These are phyloP conservation scores for Loxodonta africana DNA, from an alignment of 2,113 vertebrate species.

Conservation along the genomic window DNA sequence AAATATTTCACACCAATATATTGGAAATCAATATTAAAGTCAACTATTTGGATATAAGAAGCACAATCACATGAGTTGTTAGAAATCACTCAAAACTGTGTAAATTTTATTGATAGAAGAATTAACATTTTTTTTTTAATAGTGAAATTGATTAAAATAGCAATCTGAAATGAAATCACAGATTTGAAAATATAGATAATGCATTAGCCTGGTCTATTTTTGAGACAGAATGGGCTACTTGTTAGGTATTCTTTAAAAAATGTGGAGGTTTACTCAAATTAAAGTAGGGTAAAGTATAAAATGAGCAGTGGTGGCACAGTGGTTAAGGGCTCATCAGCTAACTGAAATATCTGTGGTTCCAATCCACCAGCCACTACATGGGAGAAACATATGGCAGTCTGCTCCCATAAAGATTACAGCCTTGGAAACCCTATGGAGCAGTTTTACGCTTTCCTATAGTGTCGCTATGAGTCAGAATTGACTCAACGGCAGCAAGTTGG, in stretches of 20 bases:
- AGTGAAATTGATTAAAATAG: background rate
- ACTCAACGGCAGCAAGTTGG: too few species aligned
- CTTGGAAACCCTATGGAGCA: too few species aligned
- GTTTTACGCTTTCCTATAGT: too few species aligned
- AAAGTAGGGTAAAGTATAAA: background rate
- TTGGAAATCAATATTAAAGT: background rate
- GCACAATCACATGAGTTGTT: background rate
- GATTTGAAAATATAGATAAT: background rate
- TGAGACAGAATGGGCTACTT: background rate
- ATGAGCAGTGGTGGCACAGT: too few species aligned
- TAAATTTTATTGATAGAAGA: background rate
- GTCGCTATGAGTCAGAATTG: too few species aligned
- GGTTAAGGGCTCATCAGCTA: too few species aligned
- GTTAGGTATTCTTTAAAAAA: background rate
- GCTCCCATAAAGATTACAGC: too few species aligned
- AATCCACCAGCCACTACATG: too few species aligned
- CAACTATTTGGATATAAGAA: background rate
- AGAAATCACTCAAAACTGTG: background rate
- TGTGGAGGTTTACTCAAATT: background rate
- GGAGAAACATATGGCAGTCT: too few species aligned
- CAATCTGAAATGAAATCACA: background rate
- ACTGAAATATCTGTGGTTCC: too few species aligned
- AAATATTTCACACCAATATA: background rate
- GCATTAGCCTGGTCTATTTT: background rate
- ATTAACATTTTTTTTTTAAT: background rate